Percentiles rank a stretch among this genome's conserved stretches.
phyloP scores from a whole-genome alignment of 2,888 invertebrate genomes.

The Anticlea derivata region DNA sequence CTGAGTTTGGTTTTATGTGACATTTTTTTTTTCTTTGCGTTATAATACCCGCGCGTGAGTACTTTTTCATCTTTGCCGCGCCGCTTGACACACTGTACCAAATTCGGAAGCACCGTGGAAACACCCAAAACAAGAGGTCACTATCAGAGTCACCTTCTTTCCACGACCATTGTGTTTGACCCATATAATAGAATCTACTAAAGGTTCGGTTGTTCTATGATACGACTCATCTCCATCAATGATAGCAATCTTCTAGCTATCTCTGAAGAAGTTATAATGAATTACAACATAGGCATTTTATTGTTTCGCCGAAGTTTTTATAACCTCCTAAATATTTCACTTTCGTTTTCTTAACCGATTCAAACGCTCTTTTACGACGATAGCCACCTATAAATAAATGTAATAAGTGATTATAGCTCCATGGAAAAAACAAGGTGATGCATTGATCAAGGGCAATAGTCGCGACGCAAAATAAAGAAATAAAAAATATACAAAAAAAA shows the following conservation, averaged over 20 bases:
- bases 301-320: slow-evolving; percentile 24
- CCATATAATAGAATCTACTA: too few species aligned
- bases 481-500: too few species aligned
- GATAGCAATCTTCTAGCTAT: neutral
- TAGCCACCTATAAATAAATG: slow-evolving; percentile 34
- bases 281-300: slow-evolving; percentile 17
- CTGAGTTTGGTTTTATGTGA: too few species aligned
- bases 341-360: slow-evolving; percentile 20
- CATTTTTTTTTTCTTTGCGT: too few species aligned
- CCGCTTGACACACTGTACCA: too few species aligned
- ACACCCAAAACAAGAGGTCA: too few species aligned
- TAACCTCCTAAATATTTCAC: slow-evolving; percentile 26
- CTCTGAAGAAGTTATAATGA: slow-evolving; percentile 19
- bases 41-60: too few species aligned
- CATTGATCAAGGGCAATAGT: neutral
- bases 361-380: slow-evolving; percentile 34
- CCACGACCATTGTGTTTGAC: neutral
- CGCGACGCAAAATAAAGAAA: neutral
- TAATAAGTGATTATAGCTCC: slow-evolving; percentile 18
- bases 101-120: too few species aligned
- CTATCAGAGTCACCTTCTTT: too few species aligned
- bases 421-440: slow-evolving; percentile 1
- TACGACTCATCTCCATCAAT: slow-evolving; percentile 1
- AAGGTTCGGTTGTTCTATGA: too few species aligned
- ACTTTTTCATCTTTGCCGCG: too few species aligned